A percentile compares a stretch with the other conserved stretches of the same genome.
Conservation (phyloP, 1,140 invertebrate species). For the Caerostris extrusa region DNA sequence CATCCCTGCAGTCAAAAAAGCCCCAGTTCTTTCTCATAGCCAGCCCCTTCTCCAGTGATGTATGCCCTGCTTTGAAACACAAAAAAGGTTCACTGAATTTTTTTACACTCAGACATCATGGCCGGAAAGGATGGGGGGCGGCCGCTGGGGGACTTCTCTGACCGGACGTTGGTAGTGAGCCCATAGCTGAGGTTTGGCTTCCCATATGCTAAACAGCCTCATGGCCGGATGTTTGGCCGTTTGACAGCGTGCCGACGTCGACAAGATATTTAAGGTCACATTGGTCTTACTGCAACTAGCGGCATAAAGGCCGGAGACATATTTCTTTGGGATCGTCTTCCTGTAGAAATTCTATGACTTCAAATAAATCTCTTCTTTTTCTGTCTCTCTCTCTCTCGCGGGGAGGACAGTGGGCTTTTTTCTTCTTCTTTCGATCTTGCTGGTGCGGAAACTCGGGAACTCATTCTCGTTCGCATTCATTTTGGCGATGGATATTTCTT, state of each 20-base stretch:
- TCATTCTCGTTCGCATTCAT: neutral
- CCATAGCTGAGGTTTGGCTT: constrained; percentile 52
- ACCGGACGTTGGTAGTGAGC: constrained; percentile 30
- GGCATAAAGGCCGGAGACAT: constrained; percentile 55
- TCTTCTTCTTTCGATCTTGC: neutral
- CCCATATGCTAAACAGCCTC: constrained; percentile 59
- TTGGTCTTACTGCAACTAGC: constrained; percentile 32
- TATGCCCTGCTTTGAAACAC: constrained; percentile 57
- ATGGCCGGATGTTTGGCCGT: constrained; percentile 58
- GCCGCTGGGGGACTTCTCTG: neutral
- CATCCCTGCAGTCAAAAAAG: too few relatives aligned
- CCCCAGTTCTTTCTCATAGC: neutral
- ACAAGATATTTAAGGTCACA: constrained; percentile 63
- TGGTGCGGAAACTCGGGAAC: neutral
- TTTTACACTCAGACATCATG: constrained; percentile 47
- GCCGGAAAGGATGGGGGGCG: too few relatives aligned
- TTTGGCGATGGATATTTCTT: neutral
- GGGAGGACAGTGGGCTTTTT: neutral
- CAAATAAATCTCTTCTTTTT: constrained; percentile 56
- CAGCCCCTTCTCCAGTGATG: constrained; percentile 17
- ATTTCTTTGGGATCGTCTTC: constrained; percentile 69
- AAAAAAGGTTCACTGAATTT: constrained; percentile 65
- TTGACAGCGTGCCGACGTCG: constrained; percentile 65
- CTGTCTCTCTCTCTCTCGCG: neutral
- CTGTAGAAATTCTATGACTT: constrained; percentile 64